These are phyloP conservation scores for Calameuta idolon DNA, from an alignment of 2,888 invertebrate species.

Conservation along the genomic window DNA sequence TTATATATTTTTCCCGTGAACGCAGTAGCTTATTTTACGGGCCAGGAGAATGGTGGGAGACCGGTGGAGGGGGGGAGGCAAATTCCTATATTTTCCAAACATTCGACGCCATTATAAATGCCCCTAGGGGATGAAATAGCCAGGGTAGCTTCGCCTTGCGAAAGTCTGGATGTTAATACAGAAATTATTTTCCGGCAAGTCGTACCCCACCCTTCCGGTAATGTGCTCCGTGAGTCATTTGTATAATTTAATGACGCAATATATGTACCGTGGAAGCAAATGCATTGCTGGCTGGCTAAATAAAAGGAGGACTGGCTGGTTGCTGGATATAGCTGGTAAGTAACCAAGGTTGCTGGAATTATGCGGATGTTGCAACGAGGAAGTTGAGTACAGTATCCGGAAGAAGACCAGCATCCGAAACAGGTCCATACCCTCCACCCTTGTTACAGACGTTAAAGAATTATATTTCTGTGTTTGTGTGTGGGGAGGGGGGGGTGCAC, in stretches of 20 bases:
- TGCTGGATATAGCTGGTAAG: background rate
- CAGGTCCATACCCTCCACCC: background rate
- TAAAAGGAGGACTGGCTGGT: background rate
- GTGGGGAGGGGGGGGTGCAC: background rate
- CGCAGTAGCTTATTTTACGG: background rate
- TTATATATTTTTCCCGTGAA: background rate
- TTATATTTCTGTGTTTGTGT: background rate
- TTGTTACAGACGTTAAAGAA: background rate
- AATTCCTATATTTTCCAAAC: background rate
- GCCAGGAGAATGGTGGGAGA: background rate
- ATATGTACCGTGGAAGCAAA: conserved; percentile 27
- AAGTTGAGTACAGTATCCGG: background rate
- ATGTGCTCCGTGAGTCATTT: conserved; percentile 23
- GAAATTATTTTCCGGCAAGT: background rate
- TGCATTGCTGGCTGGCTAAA: background rate
- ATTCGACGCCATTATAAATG: background rate
- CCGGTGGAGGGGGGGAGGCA: no score
- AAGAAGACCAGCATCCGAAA: background rate
- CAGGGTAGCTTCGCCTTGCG: background rate
- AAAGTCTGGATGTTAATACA: background rate
- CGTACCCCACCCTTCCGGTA: background rate
- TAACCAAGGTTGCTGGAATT: background rate
- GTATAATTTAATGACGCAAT: conserved; percentile 44
- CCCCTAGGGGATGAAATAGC: background rate
- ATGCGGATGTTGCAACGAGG: background rate